Percentiles rank a stretch among this genome's conserved stretches.
phyloP scores from a whole-genome alignment of 2,797 vertebrate genomes.

The Perodicticus potto region DNA sequence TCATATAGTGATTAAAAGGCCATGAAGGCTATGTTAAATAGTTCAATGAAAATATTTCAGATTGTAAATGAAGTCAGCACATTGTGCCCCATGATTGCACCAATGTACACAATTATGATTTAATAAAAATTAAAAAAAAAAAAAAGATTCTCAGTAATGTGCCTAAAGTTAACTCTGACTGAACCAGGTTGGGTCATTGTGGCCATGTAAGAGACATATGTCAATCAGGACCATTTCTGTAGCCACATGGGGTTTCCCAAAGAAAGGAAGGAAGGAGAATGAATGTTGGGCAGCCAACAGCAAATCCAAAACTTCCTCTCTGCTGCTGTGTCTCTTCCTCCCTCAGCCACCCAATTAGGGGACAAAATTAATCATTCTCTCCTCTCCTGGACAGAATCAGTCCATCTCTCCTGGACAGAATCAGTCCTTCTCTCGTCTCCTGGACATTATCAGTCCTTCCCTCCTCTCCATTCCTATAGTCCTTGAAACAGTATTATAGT shows the following conservation, averaged over 20 bases:
- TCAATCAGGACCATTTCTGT: not conserved
- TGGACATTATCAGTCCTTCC: too few relatives aligned
- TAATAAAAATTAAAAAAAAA: too few relatives aligned
- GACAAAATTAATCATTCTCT: not conserved
- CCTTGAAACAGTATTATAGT: not conserved
- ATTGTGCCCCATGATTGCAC: too few relatives aligned
- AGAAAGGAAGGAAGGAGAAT: not conserved
- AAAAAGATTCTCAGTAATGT: too few relatives aligned
- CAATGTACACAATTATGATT: too few relatives aligned
- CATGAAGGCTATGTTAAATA: too few relatives aligned
- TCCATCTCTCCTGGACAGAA: not conserved
- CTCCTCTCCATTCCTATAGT: not conserved
- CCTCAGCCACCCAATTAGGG: not conserved
- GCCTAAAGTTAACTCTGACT: not conserved
- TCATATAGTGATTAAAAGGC: too few relatives aligned
- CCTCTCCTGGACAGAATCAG: not conserved
- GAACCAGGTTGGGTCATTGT: not conserved
- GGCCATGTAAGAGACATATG: not conserved
- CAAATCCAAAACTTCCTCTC: not conserved
- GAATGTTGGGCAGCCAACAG: not conserved
- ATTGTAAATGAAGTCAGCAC: too few relatives aligned
- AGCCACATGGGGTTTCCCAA: not conserved
- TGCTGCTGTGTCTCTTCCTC: not conserved
- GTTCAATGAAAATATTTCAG: too few relatives aligned
- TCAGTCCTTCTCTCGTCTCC: too few relatives aligned